Percentiles rank a stretch among this genome's conserved stretches.
Evolutionary conservation across 2,888 invertebrate species (phyloP).

Genomic region (Drosophila limbata): DNA sequence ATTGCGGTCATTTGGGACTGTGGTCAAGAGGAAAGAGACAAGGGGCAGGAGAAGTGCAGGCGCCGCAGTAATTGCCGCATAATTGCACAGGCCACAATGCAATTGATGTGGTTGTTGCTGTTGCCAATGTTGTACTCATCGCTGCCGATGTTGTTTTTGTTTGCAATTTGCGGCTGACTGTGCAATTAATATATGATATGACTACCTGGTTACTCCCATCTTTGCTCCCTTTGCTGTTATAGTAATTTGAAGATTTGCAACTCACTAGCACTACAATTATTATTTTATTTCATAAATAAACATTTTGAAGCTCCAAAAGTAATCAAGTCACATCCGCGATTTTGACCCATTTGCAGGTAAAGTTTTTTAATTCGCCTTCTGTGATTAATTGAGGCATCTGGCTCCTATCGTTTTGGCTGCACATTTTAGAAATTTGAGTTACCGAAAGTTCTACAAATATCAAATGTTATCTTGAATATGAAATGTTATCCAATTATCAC

Average conservation of each 20-base stretch:
- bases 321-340: not conserved
- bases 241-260: not conserved
- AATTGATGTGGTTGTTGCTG: constrained; percentile 32
- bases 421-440: no score
- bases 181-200: constrained; percentile 60
- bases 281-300: not conserved
- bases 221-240: not conserved
- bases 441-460: no score
- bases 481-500: no score
- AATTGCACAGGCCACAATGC: constrained; percentile 55
- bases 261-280: not conserved
- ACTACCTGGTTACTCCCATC: not conserved
- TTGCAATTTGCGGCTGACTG: constrained; percentile 63
- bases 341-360: not conserved
- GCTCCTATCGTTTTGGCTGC: no score
- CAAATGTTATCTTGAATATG: no score
- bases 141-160: constrained; percentile 28
- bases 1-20: constrained; percentile 59
- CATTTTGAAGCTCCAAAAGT: not conserved
- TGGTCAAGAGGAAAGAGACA: not conserved
- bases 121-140: constrained; percentile 29
- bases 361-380: no score
- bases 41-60: not conserved
- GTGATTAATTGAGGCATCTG: no score
- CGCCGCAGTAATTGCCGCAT: constrained; percentile 73